These are phyloP conservation scores for Echinops telfairi DNA, from an alignment of 2,113 vertebrate genomes.

Conservation along the genomic window DNA sequence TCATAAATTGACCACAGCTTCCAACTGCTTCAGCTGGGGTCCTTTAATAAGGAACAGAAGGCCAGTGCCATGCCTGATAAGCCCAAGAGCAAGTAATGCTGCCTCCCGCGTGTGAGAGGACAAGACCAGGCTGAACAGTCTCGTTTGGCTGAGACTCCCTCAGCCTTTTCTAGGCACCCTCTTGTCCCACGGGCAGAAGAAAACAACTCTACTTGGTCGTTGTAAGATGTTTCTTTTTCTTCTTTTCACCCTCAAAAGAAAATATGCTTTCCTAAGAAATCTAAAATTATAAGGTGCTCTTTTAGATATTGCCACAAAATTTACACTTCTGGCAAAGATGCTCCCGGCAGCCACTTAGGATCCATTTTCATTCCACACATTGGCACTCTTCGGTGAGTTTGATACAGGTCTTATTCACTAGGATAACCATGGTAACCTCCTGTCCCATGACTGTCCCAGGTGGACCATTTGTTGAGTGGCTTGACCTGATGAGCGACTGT, in stretches of 20 bases:
- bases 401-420: conserved; percentile 84
- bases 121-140: conserved; percentile 3
- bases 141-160: conserved; percentile 1
- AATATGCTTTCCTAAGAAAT: conserved; percentile 61
- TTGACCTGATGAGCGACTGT: conserved; percentile 51
- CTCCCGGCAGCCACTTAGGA: conserved; percentile 79
- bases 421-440: conserved; percentile 58
- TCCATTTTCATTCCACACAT: conserved; percentile 75
- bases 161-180: conserved; percentile 63
- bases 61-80: conserved; percentile 49
- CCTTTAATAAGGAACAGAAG: conserved; percentile 61
- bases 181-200: conserved; percentile 51
- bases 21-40: conserved; percentile 8
- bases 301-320: conserved; percentile 87
- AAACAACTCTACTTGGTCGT: conserved; percentile 57
- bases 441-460: conserved; percentile 72
- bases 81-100: conserved; percentile 50
- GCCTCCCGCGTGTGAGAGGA: not conserved
- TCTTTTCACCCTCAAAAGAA: conserved; percentile 66
- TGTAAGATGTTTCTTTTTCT: conserved; percentile 59
- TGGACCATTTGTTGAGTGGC: conserved; percentile 36
- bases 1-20: conserved; percentile 36
- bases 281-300: conserved; percentile 68
- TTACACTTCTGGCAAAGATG: conserved; percentile 86
- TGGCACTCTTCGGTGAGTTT: conserved; percentile 69